phyloP scores from a whole-genome alignment of 2,113 vertebrate genomes.

The Caracal caracal region DNA sequence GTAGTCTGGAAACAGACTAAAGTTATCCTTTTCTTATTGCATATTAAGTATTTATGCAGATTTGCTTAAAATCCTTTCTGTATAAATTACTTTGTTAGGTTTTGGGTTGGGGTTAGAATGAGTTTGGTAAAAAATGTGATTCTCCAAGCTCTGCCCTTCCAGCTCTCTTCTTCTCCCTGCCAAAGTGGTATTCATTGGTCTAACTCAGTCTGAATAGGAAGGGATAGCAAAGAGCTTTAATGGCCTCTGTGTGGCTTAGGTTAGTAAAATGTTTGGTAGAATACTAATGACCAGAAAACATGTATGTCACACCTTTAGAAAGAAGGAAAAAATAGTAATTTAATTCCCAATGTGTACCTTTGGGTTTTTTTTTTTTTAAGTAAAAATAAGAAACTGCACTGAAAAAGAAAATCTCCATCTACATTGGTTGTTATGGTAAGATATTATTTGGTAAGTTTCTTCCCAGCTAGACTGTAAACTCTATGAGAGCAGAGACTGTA shows the following conservation, averaged over 20 bases:
- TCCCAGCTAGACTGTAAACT: background rate
- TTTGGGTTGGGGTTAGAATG: background rate
- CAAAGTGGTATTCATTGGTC: background rate
- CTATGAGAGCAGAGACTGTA: background rate
- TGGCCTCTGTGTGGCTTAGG: background rate
- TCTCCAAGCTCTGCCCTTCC: background rate
- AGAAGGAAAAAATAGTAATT: background rate
- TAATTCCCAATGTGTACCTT: background rate
- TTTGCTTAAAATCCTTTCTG: slow-evolving; percentile 18
- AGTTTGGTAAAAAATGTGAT: background rate
- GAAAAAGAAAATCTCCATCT: background rate
- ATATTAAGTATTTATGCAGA: background rate
- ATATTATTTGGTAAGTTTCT: slow-evolving; percentile 1
- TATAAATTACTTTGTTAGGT: background rate
- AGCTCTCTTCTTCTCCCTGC: background rate
- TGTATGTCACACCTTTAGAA: background rate
- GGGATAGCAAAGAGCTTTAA: background rate
- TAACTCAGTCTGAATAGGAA: background rate
- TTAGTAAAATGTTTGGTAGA: slow-evolving; percentile 22
- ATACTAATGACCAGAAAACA: background rate
- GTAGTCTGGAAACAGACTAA: background rate
- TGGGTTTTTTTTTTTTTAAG: background rate
- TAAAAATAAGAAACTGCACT: slow-evolving; percentile 3
- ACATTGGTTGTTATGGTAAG: background rate
- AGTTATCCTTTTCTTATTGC: background rate